phyloP scores from a whole-genome alignment of 2,888 invertebrate genomes.

The Lymantria monacha region DNA sequence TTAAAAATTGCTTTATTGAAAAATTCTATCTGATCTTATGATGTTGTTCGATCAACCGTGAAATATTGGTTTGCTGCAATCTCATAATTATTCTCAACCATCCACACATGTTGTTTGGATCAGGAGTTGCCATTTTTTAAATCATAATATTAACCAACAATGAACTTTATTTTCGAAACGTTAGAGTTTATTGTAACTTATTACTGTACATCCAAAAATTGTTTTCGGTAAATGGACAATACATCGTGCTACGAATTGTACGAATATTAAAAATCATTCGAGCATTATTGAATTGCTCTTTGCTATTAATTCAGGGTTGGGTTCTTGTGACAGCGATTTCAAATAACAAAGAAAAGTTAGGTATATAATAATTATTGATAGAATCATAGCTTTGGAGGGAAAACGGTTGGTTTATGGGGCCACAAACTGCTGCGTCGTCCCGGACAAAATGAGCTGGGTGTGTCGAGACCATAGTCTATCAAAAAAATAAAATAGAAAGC shows the following conservation, averaged over 20 bases:
- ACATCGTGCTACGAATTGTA: constrained; percentile 59
- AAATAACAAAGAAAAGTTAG: no score
- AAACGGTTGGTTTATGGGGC: no score
- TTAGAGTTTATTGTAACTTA: constrained; percentile 17
- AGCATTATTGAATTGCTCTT: constrained; percentile 75
- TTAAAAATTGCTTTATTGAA: constrained; percentile 34
- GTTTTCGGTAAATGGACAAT: constrained; percentile 59
- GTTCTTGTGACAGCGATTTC: constrained; percentile 33
- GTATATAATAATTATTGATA: no score
- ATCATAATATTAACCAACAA: constrained; percentile 14
- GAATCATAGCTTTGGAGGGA: no score
- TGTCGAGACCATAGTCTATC: no score
- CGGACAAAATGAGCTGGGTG: no score
- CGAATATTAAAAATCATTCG: constrained; percentile 77
- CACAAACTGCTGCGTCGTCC: no score
- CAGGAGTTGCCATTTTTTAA: constrained; percentile 21
- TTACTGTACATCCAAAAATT: constrained; percentile 44
- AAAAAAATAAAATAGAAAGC: no score
- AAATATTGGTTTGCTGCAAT: constrained; percentile 41
- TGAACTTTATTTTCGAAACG: constrained; percentile 21
- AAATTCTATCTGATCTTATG: constrained; percentile 35
- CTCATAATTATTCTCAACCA: constrained; percentile 41
- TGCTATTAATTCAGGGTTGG: constrained; percentile 57
- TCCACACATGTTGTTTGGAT: constrained; percentile 40
- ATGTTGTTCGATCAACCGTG: constrained; percentile 39